Base-by-base conservation (phyloP, 1,140 invertebrate species). In the Drepana arcuata region DNA sequence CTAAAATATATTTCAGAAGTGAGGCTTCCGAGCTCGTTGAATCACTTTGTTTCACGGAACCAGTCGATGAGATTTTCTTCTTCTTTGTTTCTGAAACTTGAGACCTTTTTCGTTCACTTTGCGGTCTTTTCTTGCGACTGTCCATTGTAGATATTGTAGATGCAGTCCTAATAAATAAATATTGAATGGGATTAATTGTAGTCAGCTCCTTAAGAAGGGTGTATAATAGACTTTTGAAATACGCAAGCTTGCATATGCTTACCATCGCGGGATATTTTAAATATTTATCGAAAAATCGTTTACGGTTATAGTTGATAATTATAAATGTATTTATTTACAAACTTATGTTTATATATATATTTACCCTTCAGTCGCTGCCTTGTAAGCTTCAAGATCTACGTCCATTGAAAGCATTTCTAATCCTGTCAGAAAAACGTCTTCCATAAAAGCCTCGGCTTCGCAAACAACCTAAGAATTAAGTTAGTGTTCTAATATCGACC, bases 401-500 rank as follows among this genome's bases (percentile, higher is more conserved):
- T 81, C 68, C 68, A 78, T 71, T 10, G 74, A 57, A 2, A 81
- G 49, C 72, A 81, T 81, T 43, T 81, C 68, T 3, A 81, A 44
- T 2, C 72, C 70, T 10, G 66, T 23, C 7, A 81, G 30, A 31
- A 77, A 75, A 1, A 81, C 70, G 46, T 81, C 77, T 50, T 79
- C 77, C 54, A 73, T 67, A 34, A 81, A 81, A 1, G 72, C 66
- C 50, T 81, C 74, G 14, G 61, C 72, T 50, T 79, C 67, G 38
- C 74, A 79, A 7, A 70, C 29, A n/a, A 81, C 54, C 77, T 80
- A 21, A 28, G 55, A 47, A 10, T 25, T n/a, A n/a, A n/a, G n/a
- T n/a, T n/a, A n/a, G n/a, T n/a, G n/a, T n/a, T n/a, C n/a, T n/a
- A n/a, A n/a, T n/a, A n/a, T n/a, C n/a, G n/a, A n/a, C n/a, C n/a